A percentile compares a stretch with the other conserved stretches of the same genome.
These are phyloP conservation scores for Sphyrna mokarran DNA, from an alignment of 2,113 vertebrate species.

Conservation along the genomic window DNA sequence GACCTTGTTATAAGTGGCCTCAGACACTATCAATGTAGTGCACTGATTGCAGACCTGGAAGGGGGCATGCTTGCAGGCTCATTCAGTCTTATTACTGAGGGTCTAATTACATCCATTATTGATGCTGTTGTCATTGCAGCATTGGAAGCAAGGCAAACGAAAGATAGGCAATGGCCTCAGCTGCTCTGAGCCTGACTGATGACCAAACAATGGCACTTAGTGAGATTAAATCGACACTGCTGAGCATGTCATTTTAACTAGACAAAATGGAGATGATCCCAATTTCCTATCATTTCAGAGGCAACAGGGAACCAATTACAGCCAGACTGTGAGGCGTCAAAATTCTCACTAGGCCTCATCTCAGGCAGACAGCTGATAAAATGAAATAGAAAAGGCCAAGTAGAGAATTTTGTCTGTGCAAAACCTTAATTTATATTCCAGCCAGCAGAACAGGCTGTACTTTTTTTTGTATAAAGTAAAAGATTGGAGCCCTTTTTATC, in stretches of 20 bases:
- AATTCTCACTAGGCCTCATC: constrained; percentile 45
- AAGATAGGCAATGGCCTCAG: constrained; percentile 20
- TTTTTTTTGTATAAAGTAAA: constrained; percentile 44
- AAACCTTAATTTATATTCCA: constrained; percentile 48
- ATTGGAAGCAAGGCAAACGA: constrained; percentile 41
- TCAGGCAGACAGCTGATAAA: constrained; percentile 44
- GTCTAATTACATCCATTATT: constrained; percentile 65
- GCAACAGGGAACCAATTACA: constrained; percentile 54
- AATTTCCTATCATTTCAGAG: constrained; percentile 53
- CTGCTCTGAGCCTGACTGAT: constrained; percentile 49
- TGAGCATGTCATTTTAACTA: constrained; percentile 52
- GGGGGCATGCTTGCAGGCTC: constrained; percentile 52
- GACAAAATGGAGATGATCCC: constrained; percentile 53
- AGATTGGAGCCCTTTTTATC: constrained; percentile 42
- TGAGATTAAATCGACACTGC: constrained; percentile 51
- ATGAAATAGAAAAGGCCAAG: constrained; percentile 44
- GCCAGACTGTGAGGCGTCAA: constrained; percentile 43
- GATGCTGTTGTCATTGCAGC: constrained; percentile 49
- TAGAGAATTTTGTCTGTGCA: constrained; percentile 43
- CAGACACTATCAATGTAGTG: constrained; percentile 52
- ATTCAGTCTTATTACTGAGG: constrained; percentile 53
- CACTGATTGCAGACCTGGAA: constrained; percentile 59
- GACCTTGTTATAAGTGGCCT: constrained; percentile 68
- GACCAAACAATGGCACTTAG: constrained; percentile 48
- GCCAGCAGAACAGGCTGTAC: constrained; percentile 42